Percentiles rank a stretch among this genome's conserved stretches.
Evolutionary conservation across 2,113 vertebrate genomes (phyloP).

Genomic region (human (Homo sapiens)): DNA sequence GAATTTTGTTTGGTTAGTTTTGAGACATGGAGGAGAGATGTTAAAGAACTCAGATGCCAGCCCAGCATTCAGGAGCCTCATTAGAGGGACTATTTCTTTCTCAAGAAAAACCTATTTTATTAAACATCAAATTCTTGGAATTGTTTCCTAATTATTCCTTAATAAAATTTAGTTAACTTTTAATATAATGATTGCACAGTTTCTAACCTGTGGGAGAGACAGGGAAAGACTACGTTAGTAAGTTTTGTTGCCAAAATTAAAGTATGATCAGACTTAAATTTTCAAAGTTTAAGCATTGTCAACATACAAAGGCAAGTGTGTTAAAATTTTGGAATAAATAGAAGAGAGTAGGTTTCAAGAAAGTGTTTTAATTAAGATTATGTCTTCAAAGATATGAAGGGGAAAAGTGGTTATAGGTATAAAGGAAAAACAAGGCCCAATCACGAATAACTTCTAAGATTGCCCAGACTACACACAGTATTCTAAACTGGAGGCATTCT

Average conservation of each 20-base stretch:
- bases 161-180: not conserved
- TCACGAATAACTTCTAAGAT: conserved; percentile 49
- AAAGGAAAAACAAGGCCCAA: conserved; percentile 48
- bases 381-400: not conserved
- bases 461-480: conserved; percentile 30
- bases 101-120: conserved; percentile 35
- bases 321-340: conserved; percentile 40
- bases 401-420: not conserved
- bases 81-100: not conserved
- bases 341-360: conserved; percentile 16
- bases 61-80: conserved; percentile 17
- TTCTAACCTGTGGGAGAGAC: not conserved
- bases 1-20: conserved; percentile 52
- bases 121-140: conserved; percentile 46
- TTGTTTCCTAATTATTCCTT: conserved; percentile 51
- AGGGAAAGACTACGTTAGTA: not conserved
- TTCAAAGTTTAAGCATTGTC: not conserved
- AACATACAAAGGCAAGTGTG: conserved; percentile 33
- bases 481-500: conserved; percentile 61
- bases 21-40: not conserved
- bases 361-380: conserved; percentile 41
- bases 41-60: not conserved
- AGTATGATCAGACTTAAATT: conserved; percentile 3
- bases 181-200: conserved; percentile 20
- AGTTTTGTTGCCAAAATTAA: conserved; percentile 50